A percentile compares a stretch with the other conserved stretches of the same genome.
Evolutionary conservation across 2,888 invertebrate species (phyloP).

Genomic region (Oligia strigilis): DNA sequence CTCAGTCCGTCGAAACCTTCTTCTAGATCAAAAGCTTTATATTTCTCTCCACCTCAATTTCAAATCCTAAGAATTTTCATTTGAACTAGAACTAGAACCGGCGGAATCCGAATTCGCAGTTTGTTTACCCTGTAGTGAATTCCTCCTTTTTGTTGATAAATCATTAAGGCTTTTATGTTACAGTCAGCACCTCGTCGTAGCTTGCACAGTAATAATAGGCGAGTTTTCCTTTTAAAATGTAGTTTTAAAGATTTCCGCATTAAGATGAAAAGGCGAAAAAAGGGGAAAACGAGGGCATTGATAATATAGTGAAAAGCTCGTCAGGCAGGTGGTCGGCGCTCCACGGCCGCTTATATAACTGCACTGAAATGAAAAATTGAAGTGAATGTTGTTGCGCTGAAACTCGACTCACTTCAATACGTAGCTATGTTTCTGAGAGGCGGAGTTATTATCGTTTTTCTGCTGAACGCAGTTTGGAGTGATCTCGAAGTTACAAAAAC

Average conservation of each 20-base stretch:
- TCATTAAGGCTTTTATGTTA: too few species aligned
- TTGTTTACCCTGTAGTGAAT: neutral
- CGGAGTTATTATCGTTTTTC: slow-evolving; percentile 36
- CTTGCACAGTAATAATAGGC: neutral
- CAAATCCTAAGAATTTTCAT: slow-evolving; percentile 41
- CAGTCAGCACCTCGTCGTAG: neutral
- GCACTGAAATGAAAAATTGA: slow-evolving; percentile 81
- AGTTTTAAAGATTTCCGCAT: slow-evolving; percentile 63
- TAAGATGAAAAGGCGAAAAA: slow-evolving; percentile 57
- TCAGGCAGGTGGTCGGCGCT: slow-evolving; percentile 79
- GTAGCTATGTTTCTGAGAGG: slow-evolving; percentile 36
- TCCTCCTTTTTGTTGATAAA: neutral
- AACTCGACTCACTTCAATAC: slow-evolving; percentile 55
- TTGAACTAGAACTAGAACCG: slow-evolving; percentile 8
- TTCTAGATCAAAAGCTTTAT: slow-evolving; percentile 57
- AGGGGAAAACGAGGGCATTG: slow-evolving; percentile 56
- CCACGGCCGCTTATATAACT: slow-evolving; percentile 75
- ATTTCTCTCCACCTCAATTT: slow-evolving; percentile 46
- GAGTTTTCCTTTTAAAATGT: slow-evolving; percentile 44
- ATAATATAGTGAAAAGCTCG: slow-evolving; percentile 73
- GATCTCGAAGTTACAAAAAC: slow-evolving; percentile 19
- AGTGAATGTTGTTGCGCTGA: slow-evolving; percentile 71
- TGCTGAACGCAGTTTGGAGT: slow-evolving; percentile 23
- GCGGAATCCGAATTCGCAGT: neutral
- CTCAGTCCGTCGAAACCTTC: slow-evolving; percentile 62